Percentiles rank a stretch among this genome's conserved stretches.
phyloP scores from a whole-genome alignment of 2,113 vertebrate species.

The Dascyllus trimaculatus region DNA sequence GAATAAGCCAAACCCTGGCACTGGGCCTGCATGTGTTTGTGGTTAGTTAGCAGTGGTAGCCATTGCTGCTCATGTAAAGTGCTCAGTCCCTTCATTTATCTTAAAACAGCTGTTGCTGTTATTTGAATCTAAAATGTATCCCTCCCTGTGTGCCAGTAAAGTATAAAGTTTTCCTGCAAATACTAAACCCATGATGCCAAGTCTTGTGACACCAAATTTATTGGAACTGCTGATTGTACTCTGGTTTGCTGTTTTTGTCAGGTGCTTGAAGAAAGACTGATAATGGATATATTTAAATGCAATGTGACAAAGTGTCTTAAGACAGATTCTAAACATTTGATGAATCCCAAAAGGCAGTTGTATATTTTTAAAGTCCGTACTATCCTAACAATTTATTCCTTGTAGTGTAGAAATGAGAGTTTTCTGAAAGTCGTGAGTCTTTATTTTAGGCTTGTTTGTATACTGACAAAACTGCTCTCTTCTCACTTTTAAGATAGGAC shows the following conservation, averaged over 20 bases:
- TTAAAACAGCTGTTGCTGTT: conserved; percentile 33
- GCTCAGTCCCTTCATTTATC: conserved; percentile 1
- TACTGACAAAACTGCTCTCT: conserved; percentile 21
- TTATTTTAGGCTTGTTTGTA: background rate
- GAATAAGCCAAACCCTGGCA: background rate
- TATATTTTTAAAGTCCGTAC: background rate
- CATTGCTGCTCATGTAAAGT: conserved; percentile 19
- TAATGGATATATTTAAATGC: background rate
- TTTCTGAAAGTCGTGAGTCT: no score
- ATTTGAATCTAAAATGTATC: conserved; percentile 2
- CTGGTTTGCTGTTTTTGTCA: background rate
- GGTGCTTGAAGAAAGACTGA: background rate
- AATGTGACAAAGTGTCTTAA: background rate
- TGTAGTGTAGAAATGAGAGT: background rate
- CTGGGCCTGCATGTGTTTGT: background rate
- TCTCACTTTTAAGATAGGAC: conserved; percentile 52
- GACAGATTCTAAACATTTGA: background rate
- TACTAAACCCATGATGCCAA: background rate
- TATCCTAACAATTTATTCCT: background rate
- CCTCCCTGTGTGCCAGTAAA: conserved; percentile 10
- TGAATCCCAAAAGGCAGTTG: background rate
- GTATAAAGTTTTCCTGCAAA: conserved; percentile 1
- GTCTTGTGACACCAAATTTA: background rate
- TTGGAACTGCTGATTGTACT: background rate
- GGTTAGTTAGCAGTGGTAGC: background rate